phyloP scores from a whole-genome alignment of 2,888 invertebrate genomes.

The Drosophila monieri region DNA sequence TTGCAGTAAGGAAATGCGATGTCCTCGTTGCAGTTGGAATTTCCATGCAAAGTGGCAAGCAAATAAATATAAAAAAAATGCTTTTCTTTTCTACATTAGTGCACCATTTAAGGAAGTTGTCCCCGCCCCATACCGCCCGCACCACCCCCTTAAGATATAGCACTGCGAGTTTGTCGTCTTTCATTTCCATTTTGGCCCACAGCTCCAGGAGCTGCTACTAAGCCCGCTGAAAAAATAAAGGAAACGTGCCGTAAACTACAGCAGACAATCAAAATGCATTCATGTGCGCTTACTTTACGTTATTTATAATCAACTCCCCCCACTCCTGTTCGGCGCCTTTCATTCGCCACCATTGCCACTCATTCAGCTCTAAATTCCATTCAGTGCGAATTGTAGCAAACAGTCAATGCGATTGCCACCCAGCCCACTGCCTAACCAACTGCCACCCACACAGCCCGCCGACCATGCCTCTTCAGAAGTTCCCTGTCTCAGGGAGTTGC shows the following conservation, averaged over 20 bases:
- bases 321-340: slow-evolving; percentile 12
- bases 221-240: slow-evolving; percentile 27
- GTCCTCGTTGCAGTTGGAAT: slow-evolving; percentile 62
- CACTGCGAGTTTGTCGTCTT: slow-evolving; percentile 55
- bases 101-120: slow-evolving; percentile 70
- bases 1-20: slow-evolving; percentile 75
- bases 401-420: slow-evolving; percentile 42
- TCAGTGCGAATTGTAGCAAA: slow-evolving; percentile 66
- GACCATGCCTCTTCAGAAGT: slow-evolving; percentile 1
- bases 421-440: not conserved
- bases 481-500: slow-evolving; percentile 1
- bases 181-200: slow-evolving; percentile 46
- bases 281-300: slow-evolving; percentile 75
- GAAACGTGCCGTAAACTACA: slow-evolving; percentile 72
- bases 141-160: slow-evolving; percentile 20
- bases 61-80: slow-evolving; percentile 65
- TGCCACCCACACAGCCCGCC: not conserved
- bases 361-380: slow-evolving; percentile 64
- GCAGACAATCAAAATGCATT: slow-evolving; percentile 78
- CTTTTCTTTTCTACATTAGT: slow-evolving; percentile 69
- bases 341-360: slow-evolving; percentile 48
- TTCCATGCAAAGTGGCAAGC: slow-evolving; percentile 65
- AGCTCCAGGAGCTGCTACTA: slow-evolving; percentile 22
- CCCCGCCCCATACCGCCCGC: slow-evolving; percentile 12
- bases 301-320: slow-evolving; percentile 68